These are phyloP conservation scores for Kryphioiulus occultus DNA, from an alignment of 2,888 invertebrate genomes.

Conservation along the genomic window DNA sequence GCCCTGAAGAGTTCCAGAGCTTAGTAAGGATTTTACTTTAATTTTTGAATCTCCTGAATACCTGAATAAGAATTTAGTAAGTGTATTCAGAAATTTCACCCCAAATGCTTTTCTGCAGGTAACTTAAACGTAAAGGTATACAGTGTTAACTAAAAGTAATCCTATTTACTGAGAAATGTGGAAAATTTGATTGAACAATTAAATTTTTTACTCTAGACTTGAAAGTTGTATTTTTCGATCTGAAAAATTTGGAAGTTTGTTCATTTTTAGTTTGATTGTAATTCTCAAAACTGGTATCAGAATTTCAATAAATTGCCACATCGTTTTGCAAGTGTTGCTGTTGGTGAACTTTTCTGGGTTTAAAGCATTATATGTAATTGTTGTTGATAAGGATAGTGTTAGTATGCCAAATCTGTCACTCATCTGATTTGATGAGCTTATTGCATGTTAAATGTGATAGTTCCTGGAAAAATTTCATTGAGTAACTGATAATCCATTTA, in stretches of 20 bases:
- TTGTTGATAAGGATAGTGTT: too few relatives aligned
- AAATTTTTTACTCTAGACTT: conserved; percentile 9
- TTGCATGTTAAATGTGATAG: too few relatives aligned
- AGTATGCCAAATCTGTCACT: too few relatives aligned
- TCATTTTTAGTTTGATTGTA: background rate
- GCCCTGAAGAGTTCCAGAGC: background rate
- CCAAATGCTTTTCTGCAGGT: background rate
- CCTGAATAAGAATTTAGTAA: conserved; percentile 54
- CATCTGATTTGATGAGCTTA: too few relatives aligned
- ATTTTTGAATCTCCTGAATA: conserved; percentile 41
- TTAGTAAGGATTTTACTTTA: background rate
- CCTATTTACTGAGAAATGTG: background rate
- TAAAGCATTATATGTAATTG: too few relatives aligned
- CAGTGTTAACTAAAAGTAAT: background rate
- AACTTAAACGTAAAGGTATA: background rate
- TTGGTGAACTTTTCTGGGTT: too few relatives aligned
- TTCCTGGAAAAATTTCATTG: too few relatives aligned
- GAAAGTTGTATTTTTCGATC: conserved; percentile 13
- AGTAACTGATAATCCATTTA: too few relatives aligned
- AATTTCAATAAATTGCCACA: conserved; percentile 4
- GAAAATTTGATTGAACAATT: background rate
- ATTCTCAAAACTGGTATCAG: background rate
- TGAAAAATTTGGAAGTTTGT: background rate
- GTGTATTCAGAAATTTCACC: conserved; percentile 48
- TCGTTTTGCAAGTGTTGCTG: background rate